phyloP scores from a whole-genome alignment of 92 coral and sea anemone genomes.

The Parazoanthus swiftii region DNA sequence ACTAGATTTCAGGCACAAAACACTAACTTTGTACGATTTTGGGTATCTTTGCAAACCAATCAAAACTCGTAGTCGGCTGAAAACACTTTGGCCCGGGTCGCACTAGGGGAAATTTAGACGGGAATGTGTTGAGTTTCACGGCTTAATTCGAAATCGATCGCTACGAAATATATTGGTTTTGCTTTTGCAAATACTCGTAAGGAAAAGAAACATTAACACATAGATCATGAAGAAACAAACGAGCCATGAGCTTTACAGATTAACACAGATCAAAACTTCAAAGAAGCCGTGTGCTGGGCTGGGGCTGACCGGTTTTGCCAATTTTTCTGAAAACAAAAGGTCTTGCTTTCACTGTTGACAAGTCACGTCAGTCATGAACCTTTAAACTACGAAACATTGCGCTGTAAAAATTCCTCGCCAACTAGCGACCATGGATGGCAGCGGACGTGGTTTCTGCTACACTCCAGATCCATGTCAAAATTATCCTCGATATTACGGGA shows the following conservation, averaged over 20 bases:
- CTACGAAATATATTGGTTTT: too few species aligned
- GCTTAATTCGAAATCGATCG: background rate
- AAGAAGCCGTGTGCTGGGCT: conserved; percentile 46
- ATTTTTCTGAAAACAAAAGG: conserved; percentile 15
- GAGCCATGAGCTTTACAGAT: too few species aligned
- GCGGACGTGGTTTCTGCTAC: conserved; percentile 4
- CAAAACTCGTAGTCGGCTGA: too few species aligned
- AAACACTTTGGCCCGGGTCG: conserved; percentile 22
- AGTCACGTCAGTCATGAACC: background rate
- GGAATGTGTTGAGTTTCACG: conserved; percentile 5
- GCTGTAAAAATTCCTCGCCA: conserved; percentile 3
- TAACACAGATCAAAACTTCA: conserved; percentile 49
- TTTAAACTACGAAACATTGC: background rate
- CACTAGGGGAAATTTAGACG: conserved; percentile 20
- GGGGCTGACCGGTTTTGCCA: conserved; percentile 30
- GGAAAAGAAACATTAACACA: too few species aligned
- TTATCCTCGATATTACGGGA: conserved; percentile 5
- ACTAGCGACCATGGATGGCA: conserved; percentile 4
- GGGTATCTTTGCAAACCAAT: too few species aligned
- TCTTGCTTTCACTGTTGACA: background rate
- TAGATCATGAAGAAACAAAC: too few species aligned
- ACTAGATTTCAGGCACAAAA: too few species aligned
- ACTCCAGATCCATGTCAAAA: background rate
- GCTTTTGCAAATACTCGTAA: too few species aligned
- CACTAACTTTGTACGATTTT: too few species aligned